Percentiles rank a stretch among this genome's conserved stretches.
Evolutionary conservation across 2,888 invertebrate species (phyloP).

Genomic region (Mantis religiosa): DNA sequence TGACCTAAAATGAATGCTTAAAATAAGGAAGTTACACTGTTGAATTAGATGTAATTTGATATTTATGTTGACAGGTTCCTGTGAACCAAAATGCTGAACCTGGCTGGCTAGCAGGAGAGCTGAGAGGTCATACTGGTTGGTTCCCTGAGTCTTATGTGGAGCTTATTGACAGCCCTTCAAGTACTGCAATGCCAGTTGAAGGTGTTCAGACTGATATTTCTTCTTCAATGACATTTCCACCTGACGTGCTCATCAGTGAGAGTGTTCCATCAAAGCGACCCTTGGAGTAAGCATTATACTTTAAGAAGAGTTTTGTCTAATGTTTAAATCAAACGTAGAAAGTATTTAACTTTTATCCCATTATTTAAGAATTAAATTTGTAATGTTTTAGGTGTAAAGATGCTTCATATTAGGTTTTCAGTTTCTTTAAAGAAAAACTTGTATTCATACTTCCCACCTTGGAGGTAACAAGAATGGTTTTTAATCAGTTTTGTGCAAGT

Average conservation of each 20-base stretch:
- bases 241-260: slow-evolving; percentile 42
- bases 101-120: slow-evolving; percentile 94
- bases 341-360: too few species aligned
- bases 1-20: not conserved
- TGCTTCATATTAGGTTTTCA: too few species aligned
- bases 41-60: slow-evolving; percentile 35
- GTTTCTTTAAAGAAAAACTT: too few species aligned
- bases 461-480: too few species aligned
- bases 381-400: too few species aligned
- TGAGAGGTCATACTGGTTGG: slow-evolving; percentile 89
- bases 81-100: slow-evolving; percentile 85
- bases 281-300: slow-evolving; percentile 49
- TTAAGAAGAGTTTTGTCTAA: too few species aligned
- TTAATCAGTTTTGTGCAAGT: too few species aligned
- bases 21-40: not conserved
- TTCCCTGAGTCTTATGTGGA: slow-evolving; percentile 96
- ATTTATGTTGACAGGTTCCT: slow-evolving; percentile 53
- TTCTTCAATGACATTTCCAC: slow-evolving; percentile 43
- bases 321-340: too few species aligned
- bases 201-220: slow-evolving; percentile 44
- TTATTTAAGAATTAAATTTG: too few species aligned
- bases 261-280: slow-evolving; percentile 42
- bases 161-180: slow-evolving; percentile 53
- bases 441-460: too few species aligned
- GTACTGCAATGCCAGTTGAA: slow-evolving; percentile 37